Conservation (phyloP, 2,113 vertebrate genomes). For the Leptocoma aspasia region DNA sequence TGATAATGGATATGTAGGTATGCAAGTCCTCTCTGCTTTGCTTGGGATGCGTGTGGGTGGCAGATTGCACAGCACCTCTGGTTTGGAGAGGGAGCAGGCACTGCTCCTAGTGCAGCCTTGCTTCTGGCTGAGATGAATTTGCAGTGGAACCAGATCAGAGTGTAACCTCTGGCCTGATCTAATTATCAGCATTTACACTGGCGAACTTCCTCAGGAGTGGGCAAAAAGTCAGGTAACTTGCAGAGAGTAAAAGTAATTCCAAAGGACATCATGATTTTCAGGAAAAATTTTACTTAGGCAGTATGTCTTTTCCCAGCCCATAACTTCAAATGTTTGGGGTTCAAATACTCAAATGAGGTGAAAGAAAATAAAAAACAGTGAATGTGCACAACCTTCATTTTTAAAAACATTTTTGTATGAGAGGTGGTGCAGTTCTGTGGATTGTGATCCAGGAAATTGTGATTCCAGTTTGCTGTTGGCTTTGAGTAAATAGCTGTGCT, state of each 20-base stretch:
- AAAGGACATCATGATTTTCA: background rate
- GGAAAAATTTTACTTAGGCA: background rate
- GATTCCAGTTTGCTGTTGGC: background rate
- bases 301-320: rapidly evolving
- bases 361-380: background rate
- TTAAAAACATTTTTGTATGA: background rate
- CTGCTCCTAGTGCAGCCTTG: background rate
- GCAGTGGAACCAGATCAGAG: background rate
- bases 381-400: background rate
- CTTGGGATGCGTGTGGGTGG: background rate
- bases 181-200: background rate
- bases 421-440: background rate
- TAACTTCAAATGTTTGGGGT: background rate
- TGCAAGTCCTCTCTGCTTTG: background rate
- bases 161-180: slow-evolving; percentile 7
- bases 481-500: background rate
- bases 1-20: background rate
- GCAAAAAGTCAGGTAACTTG: slow-evolving; percentile 16
- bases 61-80: background rate
- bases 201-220: background rate
- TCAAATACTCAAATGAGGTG: background rate
- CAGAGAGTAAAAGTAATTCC: background rate
- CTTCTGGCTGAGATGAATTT: background rate
- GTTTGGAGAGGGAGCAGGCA: background rate
- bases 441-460: background rate